Percentiles rank a stretch among this genome's conserved stretches.
Conservation (phyloP, 2,113 vertebrate species). For the Vulpes ferrilata region DNA sequence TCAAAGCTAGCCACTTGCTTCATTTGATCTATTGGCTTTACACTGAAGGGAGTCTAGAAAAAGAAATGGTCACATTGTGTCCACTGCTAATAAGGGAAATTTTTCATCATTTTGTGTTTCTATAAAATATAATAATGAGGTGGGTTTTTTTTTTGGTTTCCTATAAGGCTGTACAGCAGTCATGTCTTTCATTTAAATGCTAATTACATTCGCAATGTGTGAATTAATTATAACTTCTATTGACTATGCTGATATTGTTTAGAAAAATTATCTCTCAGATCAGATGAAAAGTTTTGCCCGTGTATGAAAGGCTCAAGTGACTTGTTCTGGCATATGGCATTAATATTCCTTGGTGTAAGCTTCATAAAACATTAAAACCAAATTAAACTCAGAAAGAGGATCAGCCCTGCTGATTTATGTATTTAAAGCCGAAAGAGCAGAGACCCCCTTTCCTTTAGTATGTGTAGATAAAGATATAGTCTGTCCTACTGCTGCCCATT, state of each 20-base stretch:
- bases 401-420: conserved; percentile 68
- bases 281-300: conserved; percentile 84
- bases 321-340: conserved; percentile 78
- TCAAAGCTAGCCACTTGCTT: conserved; percentile 67
- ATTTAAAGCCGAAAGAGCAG: conserved; percentile 55
- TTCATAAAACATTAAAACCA: conserved; percentile 84
- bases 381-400: conserved; percentile 81
- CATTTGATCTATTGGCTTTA: conserved; percentile 78
- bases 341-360: conserved; percentile 81
- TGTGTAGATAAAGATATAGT: conserved; percentile 33
- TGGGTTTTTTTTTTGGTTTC: conserved; percentile 43
- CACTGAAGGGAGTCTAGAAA: conserved; percentile 61
- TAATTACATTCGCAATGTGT: conserved; percentile 84
- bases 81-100: conserved; percentile 70
- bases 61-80: conserved; percentile 22
- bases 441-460: conserved; percentile 30
- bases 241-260: conserved; percentile 85
- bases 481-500: background rate
- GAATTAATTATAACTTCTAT: conserved; percentile 86
- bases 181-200: conserved; percentile 83
- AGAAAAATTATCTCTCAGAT: conserved; percentile 85
- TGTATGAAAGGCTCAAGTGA: conserved; percentile 80
- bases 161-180: conserved; percentile 62
- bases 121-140: conserved; percentile 72
- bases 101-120: conserved; percentile 75